Base-by-base conservation (phyloP, 2,888 invertebrate genomes). In the Sinopyrophorus schimmeli region DNA sequence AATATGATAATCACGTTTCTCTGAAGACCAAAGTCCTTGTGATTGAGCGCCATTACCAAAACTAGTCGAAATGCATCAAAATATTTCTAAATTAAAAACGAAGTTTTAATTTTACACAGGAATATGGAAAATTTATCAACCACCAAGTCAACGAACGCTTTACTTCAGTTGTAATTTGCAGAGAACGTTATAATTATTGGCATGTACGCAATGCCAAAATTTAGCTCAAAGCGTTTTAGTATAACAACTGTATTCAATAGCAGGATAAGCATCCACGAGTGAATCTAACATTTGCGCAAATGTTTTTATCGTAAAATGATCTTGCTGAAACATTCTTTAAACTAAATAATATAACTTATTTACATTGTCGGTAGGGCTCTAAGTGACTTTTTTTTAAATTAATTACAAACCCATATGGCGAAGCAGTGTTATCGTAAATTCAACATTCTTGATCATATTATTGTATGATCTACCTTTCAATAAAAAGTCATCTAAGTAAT, bases 21-120 rank as follows among this genome's bases (percentile, higher is more conserved):
- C 14, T 2, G 44, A 17, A n/a, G 40, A 38, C 63, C 65, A 65
- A 5, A 44, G 43, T 3, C 62, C 64, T 9, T 53, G 41, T 3
- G 56, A 39, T 4, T 27, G 41, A n/a, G 52, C 3, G 0, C 35
- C 47, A 2, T 44, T 47, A 32, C 57, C 55, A 23, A 43, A 51
- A n/a, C 35, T 46, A 5, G 62, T 62, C 63, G 58, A 57, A 3
- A 59, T 58, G 42, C 60, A 61, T 1, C 60, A 51, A 37, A 46
- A 64, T 34, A 63, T 61, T 50, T 59, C 57, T 16, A 55, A 11
- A 14, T 28, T 42, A 47, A 61, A 5, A 9, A 17, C 5, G 47
- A 14, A 7, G 17, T 10, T 42, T 24, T 47, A 17, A 60, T 53
- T n/a, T 23, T 24, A 31, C 43, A 38, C 12, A 18, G n/a, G 50